Conservation (phyloP, 2,888 invertebrate species). For the Coenonympha arcania region DNA sequence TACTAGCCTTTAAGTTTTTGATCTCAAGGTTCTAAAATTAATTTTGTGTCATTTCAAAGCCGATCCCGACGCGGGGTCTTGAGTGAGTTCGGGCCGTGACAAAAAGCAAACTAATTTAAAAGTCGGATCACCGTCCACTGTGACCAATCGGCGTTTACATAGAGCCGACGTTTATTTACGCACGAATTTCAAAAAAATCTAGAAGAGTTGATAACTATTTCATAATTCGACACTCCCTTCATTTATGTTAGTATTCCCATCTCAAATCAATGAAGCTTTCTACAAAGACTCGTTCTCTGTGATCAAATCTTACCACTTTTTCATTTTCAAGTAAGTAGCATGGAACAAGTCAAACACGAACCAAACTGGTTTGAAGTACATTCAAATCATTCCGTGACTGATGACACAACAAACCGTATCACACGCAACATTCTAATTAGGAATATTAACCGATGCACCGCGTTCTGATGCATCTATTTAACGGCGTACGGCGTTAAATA, state of each 20-base stretch:
- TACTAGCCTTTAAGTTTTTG: too few relatives aligned
- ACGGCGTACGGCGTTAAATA: slow-evolving; percentile 59
- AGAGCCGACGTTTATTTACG: slow-evolving; percentile 59
- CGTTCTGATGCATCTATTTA: slow-evolving; percentile 61
- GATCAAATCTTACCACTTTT: neutral
- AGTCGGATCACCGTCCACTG: slow-evolving; percentile 58
- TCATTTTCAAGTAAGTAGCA: neutral
- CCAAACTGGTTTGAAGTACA: neutral
- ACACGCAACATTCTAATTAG: slow-evolving; percentile 52
- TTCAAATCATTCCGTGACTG: slow-evolving; percentile 14
- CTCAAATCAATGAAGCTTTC: too few relatives aligned
- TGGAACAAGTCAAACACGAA: neutral
- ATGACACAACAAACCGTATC: slow-evolving; percentile 24
- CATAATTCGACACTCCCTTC: too few relatives aligned
- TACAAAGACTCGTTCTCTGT: too few relatives aligned
- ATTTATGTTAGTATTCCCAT: too few relatives aligned
- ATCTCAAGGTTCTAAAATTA: too few relatives aligned
- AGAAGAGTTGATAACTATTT: too few relatives aligned
- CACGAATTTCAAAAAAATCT: slow-evolving; percentile 51
- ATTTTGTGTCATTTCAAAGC: neutral
- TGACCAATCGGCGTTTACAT: slow-evolving; percentile 60
- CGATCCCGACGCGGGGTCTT: slow-evolving; percentile 23
- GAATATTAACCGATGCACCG: slow-evolving; percentile 57
- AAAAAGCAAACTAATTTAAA: slow-evolving; percentile 69
- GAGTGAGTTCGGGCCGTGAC: slow-evolving; percentile 41